Conservation (phyloP, 2,113 vertebrate species). For the Oceanites oceanicus region DNA sequence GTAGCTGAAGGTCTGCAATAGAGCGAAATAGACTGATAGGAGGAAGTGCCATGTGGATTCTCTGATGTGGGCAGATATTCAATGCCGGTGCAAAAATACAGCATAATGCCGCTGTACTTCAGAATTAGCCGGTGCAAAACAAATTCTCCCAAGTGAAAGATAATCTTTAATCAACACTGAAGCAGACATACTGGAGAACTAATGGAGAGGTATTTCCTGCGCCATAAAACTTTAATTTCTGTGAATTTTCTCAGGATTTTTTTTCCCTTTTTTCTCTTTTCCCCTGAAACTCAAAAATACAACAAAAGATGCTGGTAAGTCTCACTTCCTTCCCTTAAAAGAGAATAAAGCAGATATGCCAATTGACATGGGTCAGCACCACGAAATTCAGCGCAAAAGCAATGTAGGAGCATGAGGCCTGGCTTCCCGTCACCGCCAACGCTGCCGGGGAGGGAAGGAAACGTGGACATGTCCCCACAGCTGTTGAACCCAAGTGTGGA, state of each 20-base stretch:
- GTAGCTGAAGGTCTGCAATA: background rate
- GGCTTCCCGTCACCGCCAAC: fast-evolving
- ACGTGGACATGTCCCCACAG: fast-evolving
- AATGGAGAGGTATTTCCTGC: background rate
- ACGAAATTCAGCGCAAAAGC: fast-evolving
- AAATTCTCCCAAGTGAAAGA: background rate
- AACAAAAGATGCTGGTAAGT: background rate
- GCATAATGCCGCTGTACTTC: background rate
- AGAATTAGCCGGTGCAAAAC: background rate
- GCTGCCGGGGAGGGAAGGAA: no score
- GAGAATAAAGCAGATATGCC: background rate
- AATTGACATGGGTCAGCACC: fast-evolving
- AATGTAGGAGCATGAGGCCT: fast-evolving
- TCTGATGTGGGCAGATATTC: background rate
- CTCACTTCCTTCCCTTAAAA: background rate
- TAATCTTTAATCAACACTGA: background rate
- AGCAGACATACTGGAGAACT: background rate
- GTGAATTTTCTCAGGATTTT: background rate
- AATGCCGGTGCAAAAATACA: background rate
- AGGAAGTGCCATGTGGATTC: background rate
- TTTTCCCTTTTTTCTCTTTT: background rate
- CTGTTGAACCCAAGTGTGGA: fast-evolving
- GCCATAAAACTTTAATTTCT: background rate
- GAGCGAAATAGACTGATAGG: background rate
- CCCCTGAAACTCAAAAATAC: background rate